Percentiles rank a stretch among this genome's conserved stretches.
These are phyloP conservation scores for Plagodis dolabraria DNA, from an alignment of 2,888 invertebrate genomes.

Conservation along the genomic window DNA sequence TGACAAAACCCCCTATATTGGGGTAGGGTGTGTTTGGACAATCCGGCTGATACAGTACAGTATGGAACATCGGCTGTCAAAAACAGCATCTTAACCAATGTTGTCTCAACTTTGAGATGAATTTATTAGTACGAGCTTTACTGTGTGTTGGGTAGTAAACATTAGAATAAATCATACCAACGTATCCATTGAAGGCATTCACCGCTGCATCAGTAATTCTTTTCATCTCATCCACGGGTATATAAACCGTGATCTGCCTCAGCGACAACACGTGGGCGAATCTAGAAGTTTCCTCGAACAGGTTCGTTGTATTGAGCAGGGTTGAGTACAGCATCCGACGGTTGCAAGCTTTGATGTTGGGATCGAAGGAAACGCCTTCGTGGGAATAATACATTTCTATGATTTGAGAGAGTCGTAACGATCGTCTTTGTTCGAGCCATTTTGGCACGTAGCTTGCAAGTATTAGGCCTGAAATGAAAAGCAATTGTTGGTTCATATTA, in stretches of 20 bases:
- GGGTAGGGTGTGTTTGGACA: too few relatives aligned
- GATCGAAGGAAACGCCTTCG: constrained; percentile 84
- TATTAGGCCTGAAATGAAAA: constrained; percentile 77
- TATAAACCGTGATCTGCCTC: constrained; percentile 70
- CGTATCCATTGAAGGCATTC: constrained; percentile 76
- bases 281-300: constrained; percentile 70
- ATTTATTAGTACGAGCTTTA: too few relatives aligned
- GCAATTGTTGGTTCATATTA: background rate
- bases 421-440: constrained; percentile 80
- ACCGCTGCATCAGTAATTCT: constrained; percentile 75
- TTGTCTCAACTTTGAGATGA: too few relatives aligned
- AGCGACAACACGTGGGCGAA: constrained; percentile 74
- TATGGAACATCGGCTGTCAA: too few relatives aligned
- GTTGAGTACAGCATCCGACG: constrained; percentile 74
- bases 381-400: constrained; percentile 89
- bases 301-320: constrained; percentile 63
- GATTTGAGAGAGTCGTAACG: constrained; percentile 85
- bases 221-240: constrained; percentile 74
- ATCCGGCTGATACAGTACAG: too few relatives aligned
- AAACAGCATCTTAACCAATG: too few relatives aligned
- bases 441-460: constrained; percentile 76
- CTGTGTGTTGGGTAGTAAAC: too few relatives aligned
- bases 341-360: constrained; percentile 84
- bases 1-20: too few relatives aligned
- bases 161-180: constrained; percentile 66